Evolutionary conservation across 2,113 vertebrate genomes (phyloP).

Genomic region (Lipotes vexillifer): DNA sequence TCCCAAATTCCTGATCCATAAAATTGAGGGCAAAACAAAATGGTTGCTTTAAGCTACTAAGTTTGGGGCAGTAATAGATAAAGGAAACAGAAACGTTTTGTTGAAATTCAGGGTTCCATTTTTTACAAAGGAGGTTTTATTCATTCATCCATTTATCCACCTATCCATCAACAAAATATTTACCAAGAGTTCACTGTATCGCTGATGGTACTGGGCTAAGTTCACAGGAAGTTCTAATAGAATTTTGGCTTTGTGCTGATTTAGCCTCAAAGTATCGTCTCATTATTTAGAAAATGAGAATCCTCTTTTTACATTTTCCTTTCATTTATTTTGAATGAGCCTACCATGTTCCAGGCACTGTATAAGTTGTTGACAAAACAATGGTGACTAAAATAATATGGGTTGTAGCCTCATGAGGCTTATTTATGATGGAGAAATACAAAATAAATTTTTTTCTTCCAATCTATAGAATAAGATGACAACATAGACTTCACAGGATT

Average conservation of each 20-base stretch:
- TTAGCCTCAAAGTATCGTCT: not conserved
- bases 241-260: not conserved
- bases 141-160: not conserved
- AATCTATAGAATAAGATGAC: not conserved
- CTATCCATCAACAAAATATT: not conserved
- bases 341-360: not conserved
- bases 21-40: not conserved
- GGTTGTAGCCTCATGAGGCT: not conserved
- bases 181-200: not conserved
- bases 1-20: not conserved
- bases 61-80: not conserved
- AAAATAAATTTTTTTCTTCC: not conserved
- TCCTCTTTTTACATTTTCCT: not conserved
- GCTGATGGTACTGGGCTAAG: not conserved
- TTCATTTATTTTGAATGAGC: not conserved
- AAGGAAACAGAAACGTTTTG: not conserved
- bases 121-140: not conserved
- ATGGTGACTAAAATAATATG: not conserved
- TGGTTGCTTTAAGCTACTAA: not conserved
- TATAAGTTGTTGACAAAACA: not conserved
- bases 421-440: not conserved
- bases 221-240: not conserved
- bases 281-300: not conserved
- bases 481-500: not conserved
- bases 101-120: not conserved